Conservation (phyloP, 2,888 invertebrate genomes). For the Carterocephalus palaemon region DNA sequence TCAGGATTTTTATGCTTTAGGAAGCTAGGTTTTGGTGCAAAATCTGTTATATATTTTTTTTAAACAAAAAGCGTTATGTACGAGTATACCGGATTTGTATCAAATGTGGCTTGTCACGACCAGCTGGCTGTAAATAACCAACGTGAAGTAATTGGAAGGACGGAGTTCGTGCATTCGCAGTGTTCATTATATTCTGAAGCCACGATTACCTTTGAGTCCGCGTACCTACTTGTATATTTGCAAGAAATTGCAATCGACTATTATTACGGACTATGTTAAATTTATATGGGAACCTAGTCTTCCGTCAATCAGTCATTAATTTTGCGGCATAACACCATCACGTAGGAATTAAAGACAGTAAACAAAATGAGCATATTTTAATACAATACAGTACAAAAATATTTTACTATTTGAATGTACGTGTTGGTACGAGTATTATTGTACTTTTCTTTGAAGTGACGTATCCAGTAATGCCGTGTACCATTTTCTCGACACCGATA, state of each 20-base stretch:
- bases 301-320: too few species aligned
- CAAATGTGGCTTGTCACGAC: conserved; percentile 28
- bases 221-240: conserved; percentile 11
- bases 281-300: too few species aligned
- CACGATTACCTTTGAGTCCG: conserved; percentile 24
- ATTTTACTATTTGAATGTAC: too few species aligned
- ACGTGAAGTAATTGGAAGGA: conserved; percentile 29
- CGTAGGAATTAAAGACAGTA: too few species aligned
- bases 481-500: conserved; percentile 29
- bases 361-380: too few species aligned
- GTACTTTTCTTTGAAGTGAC: conserved; percentile 14
- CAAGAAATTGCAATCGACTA: conserved; percentile 6
- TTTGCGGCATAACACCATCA: too few species aligned
- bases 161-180: conserved; percentile 25
- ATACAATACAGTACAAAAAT: conserved; percentile 20
- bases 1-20: neutral
- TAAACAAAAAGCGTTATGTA: conserved; percentile 13
- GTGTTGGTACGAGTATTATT: too few species aligned
- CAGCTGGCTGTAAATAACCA: conserved; percentile 24
- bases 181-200: conserved; percentile 25
- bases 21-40: too few species aligned
- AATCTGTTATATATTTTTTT: too few species aligned
- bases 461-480: conserved; percentile 25
- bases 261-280: too few species aligned
- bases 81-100: conserved; percentile 24